Evolutionary conservation across 2,797 vertebrate species (phyloP), one percentile per base, ranked within the genome.

Genomic region (Erethizon dorsatum): DNA sequence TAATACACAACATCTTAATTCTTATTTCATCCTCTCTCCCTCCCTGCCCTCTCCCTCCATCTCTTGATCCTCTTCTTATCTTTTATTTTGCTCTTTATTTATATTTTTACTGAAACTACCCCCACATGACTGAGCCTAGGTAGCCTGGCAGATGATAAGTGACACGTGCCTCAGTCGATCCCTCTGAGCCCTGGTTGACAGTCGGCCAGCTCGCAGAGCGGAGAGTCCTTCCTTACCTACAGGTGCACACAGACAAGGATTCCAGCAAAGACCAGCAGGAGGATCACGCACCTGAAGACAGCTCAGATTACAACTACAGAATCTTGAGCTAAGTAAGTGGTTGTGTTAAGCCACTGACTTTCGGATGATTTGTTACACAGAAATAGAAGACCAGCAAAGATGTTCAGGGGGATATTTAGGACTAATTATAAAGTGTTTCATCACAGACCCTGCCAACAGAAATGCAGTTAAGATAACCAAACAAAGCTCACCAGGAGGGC

Each of bases 391-490:
- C 31, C 57, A 73, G 50, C 87, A 90, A 96, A 96, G 90, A 98
- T 98, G 97, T 98, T 98, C 95, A 97, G 97, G 97, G 98, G 95
- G 94, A 96, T 97, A 90, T 98, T 98, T 96, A 96, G 97, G 94
- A 97, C 97, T 98, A 98, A 98, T 98, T 98, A 98, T 96, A 95
- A 97, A 94, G 95, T 97, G 95, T 98, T 98, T 98, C 94, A 94
- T 97, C 86, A 92, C 97, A 96, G 86, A 97, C 92, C 84, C 97
- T 98, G 97, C 95, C 97, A 98, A 97, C 89, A 98, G 96, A 98
- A 98, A 98, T 93, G 98, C 98, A 97, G 98, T 91, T 96, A 98
- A 98, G 98, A 98, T 97, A 98, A 98, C 96, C 87, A 98, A 98
- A 98, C 97, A 98, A 97, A 98, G 86, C 96, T 98, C 98, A 98